Conservation (phyloP, 2,888 invertebrate species). For the Cerastoderma edule region DNA sequence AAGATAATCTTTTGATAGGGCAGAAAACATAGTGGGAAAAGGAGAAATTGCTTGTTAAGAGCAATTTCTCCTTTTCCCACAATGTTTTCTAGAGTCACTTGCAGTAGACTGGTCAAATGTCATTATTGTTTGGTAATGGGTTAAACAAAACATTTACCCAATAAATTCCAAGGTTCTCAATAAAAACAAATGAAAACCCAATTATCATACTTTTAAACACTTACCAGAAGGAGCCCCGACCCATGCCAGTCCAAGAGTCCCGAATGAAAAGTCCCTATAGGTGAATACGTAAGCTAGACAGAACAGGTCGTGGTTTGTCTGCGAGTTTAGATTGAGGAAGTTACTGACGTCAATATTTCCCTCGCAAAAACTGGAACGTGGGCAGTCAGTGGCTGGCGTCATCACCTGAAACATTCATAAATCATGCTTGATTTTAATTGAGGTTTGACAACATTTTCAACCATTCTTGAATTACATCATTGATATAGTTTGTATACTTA, state of each 20-base stretch:
- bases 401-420: conserved; percentile 44
- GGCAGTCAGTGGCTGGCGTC: conserved; percentile 40
- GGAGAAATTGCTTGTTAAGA: neutral
- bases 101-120: neutral
- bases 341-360: conserved; percentile 99
- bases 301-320: conserved; percentile 98
- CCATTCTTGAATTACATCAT: no score
- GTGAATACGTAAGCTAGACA: conserved; percentile 99
- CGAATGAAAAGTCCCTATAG: conserved; percentile 98
- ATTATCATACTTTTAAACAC: conserved; percentile 40
- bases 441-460: no score
- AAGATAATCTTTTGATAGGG: no score
- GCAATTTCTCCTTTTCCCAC: conserved; percentile 10
- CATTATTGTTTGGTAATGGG: no score
- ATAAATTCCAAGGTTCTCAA: no score
- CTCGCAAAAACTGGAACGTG: conserved; percentile 89
- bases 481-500: no score
- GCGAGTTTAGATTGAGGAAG: conserved; percentile 98
- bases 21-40: neutral
- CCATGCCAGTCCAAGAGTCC: conserved; percentile 99
- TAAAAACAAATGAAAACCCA: neutral
- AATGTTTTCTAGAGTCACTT: neutral
- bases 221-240: conserved; percentile 90
- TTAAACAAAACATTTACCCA: neutral
- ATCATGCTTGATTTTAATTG: no score